A percentile compares a stretch with the other conserved stretches of the same genome.
Evolutionary conservation across 2,113 vertebrate genomes (phyloP).

Genomic region (Meriones unguiculatus): DNA sequence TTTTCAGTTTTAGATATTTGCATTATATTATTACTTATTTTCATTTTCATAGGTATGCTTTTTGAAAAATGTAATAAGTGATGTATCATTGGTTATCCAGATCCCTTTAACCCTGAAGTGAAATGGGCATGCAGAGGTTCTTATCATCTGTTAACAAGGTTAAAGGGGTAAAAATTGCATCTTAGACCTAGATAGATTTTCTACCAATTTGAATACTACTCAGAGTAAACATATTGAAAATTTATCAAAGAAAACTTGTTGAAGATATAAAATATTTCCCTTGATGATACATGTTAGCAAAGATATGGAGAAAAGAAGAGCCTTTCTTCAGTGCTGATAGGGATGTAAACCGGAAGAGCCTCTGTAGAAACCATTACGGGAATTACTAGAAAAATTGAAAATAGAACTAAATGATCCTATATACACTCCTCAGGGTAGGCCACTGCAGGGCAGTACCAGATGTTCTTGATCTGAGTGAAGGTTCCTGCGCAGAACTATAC

Average conservation of each 20-base stretch:
- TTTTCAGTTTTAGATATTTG: not conserved
- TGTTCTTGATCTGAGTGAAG: not conserved
- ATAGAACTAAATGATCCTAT: not conserved
- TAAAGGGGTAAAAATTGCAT: not conserved
- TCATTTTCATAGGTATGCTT: not conserved
- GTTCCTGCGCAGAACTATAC: no score
- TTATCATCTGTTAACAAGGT: not conserved
- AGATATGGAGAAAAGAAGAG: not conserved
- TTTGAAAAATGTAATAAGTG: not conserved
- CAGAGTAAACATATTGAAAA: conserved; percentile 8
- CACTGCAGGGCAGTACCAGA: not conserved
- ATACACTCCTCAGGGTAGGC: no score
- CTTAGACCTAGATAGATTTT: not conserved
- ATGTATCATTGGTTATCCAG: not conserved
- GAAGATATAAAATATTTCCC: conserved; percentile 5
- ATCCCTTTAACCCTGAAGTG: not conserved
- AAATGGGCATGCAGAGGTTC: not conserved
- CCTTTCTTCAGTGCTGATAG: not conserved
- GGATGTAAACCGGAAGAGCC: not conserved
- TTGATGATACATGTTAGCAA: not conserved
- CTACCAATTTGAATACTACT: not conserved
- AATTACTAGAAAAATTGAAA: not conserved
- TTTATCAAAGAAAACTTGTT: not conserved
- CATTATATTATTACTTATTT: not conserved
- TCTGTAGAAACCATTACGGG: not conserved